A percentile compares a stretch with the other conserved stretches of the same genome.
Conservation (phyloP, 2,113 vertebrate genomes). For the Leucoraja erinaceus region DNA sequence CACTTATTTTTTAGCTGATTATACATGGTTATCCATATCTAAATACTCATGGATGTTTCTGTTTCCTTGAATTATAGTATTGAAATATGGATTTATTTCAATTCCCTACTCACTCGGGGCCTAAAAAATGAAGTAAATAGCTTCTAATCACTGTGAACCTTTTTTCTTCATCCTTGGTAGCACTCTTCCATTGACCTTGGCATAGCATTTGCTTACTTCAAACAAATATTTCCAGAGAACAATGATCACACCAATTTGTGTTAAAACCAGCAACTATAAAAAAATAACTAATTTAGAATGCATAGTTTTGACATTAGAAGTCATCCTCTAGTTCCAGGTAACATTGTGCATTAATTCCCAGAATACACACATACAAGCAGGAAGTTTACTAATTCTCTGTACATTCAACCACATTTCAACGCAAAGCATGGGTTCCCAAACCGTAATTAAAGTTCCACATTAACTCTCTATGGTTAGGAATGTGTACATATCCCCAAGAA, state of each 20-base stretch:
- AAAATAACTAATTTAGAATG: conserved; percentile 6
- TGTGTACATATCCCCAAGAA: neutral
- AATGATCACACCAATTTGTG: neutral
- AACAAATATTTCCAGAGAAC: neutral
- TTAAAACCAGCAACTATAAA: neutral
- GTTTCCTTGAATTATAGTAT: neutral
- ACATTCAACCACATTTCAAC: neutral
- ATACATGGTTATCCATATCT: neutral
- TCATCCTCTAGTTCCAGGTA: neutral
- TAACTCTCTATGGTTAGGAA: neutral
- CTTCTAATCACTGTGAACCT: neutral
- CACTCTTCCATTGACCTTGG: neutral
- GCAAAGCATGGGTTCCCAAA: neutral
- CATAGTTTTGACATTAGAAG: neutral
- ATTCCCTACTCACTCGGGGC: neutral
- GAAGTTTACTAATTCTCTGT: neutral
- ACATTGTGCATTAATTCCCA: neutral
- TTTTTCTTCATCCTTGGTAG: conserved; percentile 8
- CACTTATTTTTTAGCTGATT: neutral
- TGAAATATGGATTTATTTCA: neutral
- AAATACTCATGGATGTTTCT: neutral
- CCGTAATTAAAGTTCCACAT: neutral
- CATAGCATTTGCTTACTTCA: neutral
- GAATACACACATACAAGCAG: neutral
- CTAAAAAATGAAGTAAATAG: neutral